Conservation (phyloP, 2,888 invertebrate genomes). For the Campaea margaritaria region DNA sequence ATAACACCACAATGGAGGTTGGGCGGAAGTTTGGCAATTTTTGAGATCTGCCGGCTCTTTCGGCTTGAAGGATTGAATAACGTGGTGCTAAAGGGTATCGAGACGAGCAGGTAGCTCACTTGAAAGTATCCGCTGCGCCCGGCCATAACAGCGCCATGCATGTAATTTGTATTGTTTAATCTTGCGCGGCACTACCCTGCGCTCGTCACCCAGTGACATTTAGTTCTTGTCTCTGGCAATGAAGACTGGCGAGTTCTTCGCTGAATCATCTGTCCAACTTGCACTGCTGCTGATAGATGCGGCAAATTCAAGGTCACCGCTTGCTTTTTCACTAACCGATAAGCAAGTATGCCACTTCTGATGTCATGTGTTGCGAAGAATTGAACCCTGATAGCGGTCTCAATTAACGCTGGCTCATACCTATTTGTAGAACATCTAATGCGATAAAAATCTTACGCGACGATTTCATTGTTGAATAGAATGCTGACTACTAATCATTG, state of each 20-base stretch:
- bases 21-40: conserved; percentile 28
- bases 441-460: conserved; percentile 25
- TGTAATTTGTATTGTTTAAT: too few species aligned
- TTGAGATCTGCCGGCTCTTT: conserved; percentile 5
- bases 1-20: conserved; percentile 25
- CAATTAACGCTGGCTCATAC: conserved; percentile 30
- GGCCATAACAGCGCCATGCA: too few species aligned
- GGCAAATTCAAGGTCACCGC: not conserved
- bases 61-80: too few species aligned
- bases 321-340: not conserved
- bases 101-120: too few species aligned
- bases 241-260: too few species aligned
- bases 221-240: too few species aligned
- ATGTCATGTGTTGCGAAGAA: conserved; percentile 12
- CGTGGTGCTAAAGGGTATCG: too few species aligned
- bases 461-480: conserved; percentile 28
- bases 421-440: conserved; percentile 36
- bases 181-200: too few species aligned
- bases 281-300: too few species aligned
- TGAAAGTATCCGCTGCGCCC: too few species aligned
- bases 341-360: not conserved
- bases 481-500: conserved; percentile 24
- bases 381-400: conserved; percentile 24
- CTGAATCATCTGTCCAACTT: too few species aligned
- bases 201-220: too few species aligned